Evolutionary conservation across 2,113 vertebrate species (phyloP).

Genomic region (Lota lota): DNA sequence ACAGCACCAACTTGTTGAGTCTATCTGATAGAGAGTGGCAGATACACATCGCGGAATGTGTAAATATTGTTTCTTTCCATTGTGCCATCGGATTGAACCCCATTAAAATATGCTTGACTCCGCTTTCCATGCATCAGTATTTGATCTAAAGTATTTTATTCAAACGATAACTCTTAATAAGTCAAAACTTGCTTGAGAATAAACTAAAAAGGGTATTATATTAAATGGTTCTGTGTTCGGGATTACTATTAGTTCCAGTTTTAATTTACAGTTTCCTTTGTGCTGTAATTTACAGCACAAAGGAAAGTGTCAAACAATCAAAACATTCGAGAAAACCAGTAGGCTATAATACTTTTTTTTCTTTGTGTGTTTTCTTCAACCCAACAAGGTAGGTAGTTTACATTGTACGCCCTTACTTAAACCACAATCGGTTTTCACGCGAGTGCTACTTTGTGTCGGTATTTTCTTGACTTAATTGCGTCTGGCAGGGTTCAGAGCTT

Average conservation of each 20-base stretch:
- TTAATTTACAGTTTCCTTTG: too few species aligned
- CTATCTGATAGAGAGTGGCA: constrained; percentile 21
- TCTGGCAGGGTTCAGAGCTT: background rate
- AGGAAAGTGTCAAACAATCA: too few species aligned
- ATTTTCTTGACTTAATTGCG: background rate
- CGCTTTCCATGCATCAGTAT: constrained; percentile 2
- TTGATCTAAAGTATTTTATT: constrained; percentile 5
- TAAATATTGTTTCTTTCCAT: constrained; percentile 35
- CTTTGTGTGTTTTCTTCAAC: too few species aligned
- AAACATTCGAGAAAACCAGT: too few species aligned
- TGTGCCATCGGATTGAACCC: constrained; percentile 23
- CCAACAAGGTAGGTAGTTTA: too few species aligned
- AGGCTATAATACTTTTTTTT: too few species aligned
- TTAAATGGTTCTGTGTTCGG: too few species aligned
- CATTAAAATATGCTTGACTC: background rate
- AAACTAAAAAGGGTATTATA: too few species aligned
- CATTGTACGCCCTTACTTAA: background rate
- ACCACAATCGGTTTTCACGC: background rate
- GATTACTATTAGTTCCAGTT: too few species aligned
- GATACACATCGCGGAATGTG: constrained; percentile 32
- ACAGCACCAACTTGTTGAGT: constrained; percentile 27
- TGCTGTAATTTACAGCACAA: too few species aligned
- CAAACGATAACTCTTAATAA: too few species aligned
- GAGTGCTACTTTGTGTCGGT: background rate
- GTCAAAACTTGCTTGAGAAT: too few species aligned